Conservation (phyloP, 2,113 vertebrate genomes). For the Delphinus delphis region DNA sequence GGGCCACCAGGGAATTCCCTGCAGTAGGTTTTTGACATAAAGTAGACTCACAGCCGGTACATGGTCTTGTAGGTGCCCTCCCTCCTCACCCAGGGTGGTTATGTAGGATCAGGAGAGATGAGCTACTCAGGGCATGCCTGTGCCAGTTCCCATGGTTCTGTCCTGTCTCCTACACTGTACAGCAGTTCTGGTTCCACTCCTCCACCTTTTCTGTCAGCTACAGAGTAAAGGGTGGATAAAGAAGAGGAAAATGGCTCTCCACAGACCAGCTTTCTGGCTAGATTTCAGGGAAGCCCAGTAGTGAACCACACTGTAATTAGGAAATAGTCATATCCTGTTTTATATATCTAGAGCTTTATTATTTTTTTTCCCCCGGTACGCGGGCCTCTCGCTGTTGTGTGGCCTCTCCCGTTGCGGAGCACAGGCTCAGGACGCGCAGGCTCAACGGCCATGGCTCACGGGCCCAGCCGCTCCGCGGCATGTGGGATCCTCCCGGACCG, state of each 20-base stretch:
- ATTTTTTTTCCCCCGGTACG: too few species aligned
- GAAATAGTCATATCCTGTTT: conserved; percentile 21
- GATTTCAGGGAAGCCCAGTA: not conserved
- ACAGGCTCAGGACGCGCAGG: too few species aligned
- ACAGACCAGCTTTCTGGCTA: not conserved
- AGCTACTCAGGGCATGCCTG: not conserved
- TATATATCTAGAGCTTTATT: conserved; percentile 41
- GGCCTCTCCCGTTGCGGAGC: too few species aligned
- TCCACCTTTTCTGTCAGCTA: not conserved
- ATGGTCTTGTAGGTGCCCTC: not conserved
- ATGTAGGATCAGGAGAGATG: not conserved
- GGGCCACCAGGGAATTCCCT: not conserved
- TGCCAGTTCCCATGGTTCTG: not conserved
- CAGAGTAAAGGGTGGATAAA: not conserved
- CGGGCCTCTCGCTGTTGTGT: too few species aligned
- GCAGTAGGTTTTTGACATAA: conserved; percentile 4
- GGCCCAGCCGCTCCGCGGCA: too few species aligned
- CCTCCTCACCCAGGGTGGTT: not conserved
- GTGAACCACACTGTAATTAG: not conserved
- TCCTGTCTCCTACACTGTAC: not conserved
- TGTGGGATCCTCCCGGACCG: too few species aligned
- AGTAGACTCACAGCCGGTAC: not conserved
- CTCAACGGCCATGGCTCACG: too few species aligned
- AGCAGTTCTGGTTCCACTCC: not conserved
- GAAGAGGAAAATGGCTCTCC: not conserved